Percentiles rank a stretch among this genome's conserved stretches.
Conservation (phyloP, 2,113 vertebrate species). For the Oreochromis aureus region DNA sequence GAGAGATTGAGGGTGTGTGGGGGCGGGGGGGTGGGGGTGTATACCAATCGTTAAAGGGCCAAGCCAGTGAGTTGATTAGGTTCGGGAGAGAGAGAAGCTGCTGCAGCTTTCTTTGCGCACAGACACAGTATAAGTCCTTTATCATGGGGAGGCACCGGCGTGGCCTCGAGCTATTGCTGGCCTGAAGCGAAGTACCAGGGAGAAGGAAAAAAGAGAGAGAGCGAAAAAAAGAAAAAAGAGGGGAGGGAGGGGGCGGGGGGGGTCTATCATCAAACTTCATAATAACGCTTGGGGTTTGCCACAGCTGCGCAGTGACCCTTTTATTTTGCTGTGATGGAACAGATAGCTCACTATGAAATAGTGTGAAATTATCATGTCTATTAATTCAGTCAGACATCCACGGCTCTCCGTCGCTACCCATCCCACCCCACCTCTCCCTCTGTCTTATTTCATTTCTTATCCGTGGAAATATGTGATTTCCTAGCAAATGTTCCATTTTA, state of each 20-base stretch:
- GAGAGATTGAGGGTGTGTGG: background rate
- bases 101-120: constrained; percentile 73
- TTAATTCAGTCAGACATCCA: constrained; percentile 92
- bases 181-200: constrained; percentile 83
- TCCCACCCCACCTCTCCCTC: constrained; percentile 46
- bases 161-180: constrained; percentile 87
- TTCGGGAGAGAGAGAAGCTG: constrained; percentile 76
- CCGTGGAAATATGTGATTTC: constrained; percentile 81
- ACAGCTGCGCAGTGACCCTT: constrained; percentile 96
- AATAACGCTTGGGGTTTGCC: constrained; percentile 86
- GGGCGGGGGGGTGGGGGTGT: background rate
- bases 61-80: constrained; percentile 82
- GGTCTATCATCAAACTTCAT: constrained; percentile 90
- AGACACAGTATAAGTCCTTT: constrained; percentile 92
- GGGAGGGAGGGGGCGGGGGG: constrained; percentile 42
- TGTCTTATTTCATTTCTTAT: constrained; percentile 66
- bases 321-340: constrained; percentile 85
- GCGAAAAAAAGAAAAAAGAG: background rate
- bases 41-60: constrained; percentile 59
- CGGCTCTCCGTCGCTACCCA: constrained; percentile 59
- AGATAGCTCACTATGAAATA: constrained; percentile 87
- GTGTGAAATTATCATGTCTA: constrained; percentile 99
- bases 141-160: constrained; percentile 92
- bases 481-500: constrained; percentile 74
- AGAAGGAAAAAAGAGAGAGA: constrained; percentile 67